Conservation (phyloP, 2,797 vertebrate genomes). For the Momotus momota region DNA sequence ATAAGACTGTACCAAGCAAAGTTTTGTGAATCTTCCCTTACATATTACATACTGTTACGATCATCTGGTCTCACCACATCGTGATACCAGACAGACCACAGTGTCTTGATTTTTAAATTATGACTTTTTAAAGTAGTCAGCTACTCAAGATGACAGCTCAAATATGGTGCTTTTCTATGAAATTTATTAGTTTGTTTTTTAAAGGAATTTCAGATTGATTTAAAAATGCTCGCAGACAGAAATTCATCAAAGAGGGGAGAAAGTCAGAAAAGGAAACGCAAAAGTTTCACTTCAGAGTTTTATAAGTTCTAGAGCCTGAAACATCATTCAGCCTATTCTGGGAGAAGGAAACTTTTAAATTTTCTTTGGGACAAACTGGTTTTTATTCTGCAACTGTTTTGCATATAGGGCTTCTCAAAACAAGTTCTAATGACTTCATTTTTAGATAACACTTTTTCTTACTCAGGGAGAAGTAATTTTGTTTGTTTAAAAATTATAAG, state of each 20-base stretch:
- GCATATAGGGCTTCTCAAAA: background rate
- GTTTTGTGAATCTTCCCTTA: rapidly evolving
- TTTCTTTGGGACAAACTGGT: background rate
- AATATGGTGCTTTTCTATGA: background rate
- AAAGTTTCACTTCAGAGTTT: background rate
- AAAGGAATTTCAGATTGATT: background rate
- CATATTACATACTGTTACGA: rapidly evolving
- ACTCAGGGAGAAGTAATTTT: background rate
- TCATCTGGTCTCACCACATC: background rate
- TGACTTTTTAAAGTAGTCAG: background rate
- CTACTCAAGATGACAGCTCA: background rate
- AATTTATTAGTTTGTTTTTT: background rate
- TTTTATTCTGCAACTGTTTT: background rate
- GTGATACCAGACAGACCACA: background rate
- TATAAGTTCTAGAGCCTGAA: background rate
- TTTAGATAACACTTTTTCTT: background rate
- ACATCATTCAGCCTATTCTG: background rate
- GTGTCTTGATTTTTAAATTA: background rate
- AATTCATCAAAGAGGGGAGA: background rate
- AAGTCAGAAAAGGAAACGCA: background rate
- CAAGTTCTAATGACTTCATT: background rate
- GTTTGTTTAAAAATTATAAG: background rate
- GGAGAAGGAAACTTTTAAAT: background rate
- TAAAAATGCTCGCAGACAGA: background rate
- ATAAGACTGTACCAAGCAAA: background rate